Conservation (phyloP, 2,888 invertebrate species). For the Lysandra bellargus region DNA sequence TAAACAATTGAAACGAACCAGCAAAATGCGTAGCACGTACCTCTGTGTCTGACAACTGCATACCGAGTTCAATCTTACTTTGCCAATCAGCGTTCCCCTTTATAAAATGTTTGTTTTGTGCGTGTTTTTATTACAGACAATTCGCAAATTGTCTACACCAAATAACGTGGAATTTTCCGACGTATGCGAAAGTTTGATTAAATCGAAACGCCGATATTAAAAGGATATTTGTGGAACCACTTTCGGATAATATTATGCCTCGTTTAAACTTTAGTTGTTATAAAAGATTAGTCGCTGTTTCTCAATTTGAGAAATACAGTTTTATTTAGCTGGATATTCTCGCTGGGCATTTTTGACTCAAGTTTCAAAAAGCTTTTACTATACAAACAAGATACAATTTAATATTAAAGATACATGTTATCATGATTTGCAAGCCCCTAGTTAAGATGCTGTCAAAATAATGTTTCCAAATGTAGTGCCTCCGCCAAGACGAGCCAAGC, state of each 20-base stretch:
- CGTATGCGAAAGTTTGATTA: neutral
- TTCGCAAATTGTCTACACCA: conserved; percentile 24
- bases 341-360: too few species aligned
- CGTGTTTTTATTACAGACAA: conserved; percentile 17
- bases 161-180: conserved; percentile 29
- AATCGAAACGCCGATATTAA: neutral
- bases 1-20: conserved; percentile 24
- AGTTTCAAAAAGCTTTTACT: too few species aligned
- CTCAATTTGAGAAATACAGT: too few species aligned
- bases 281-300: too few species aligned
- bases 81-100: conserved; percentile 33
- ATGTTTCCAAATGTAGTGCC: too few species aligned
- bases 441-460: too few species aligned
- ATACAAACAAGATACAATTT: too few species aligned
- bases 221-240: too few species aligned
- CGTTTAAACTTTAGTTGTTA: neutral
- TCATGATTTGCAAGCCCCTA: too few species aligned
- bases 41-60: conserved; percentile 38
- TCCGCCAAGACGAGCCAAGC: too few species aligned
- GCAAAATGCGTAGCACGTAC: conserved; percentile 35
- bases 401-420: too few species aligned
- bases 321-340: too few species aligned
- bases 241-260: neutral
- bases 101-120: conserved; percentile 31
- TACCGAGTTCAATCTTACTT: conserved; percentile 34